These are phyloP conservation scores for Ctena decussata DNA, from an alignment of 2,888 invertebrate genomes.

Conservation along the genomic window DNA sequence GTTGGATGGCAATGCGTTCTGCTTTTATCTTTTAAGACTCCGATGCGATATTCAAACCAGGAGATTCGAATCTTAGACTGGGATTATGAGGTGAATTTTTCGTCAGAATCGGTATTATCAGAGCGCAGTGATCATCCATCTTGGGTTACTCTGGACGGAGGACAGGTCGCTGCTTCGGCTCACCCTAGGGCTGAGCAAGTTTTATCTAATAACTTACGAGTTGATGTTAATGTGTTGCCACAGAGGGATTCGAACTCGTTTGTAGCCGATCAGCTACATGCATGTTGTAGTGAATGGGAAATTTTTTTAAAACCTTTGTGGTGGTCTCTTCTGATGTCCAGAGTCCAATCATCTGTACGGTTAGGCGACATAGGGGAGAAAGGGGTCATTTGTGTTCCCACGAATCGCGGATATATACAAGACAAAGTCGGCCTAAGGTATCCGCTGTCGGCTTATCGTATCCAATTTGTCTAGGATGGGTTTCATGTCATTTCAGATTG, in stretches of 20 bases:
- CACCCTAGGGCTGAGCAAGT: no score
- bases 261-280: slow-evolving; percentile 26
- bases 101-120: no score
- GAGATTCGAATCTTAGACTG: no score
- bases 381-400: neutral
- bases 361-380: slow-evolving; percentile 9
- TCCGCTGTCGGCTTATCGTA: neutral
- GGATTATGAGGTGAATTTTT: no score
- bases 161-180: no score
- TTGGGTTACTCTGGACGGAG: no score
- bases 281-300: slow-evolving; percentile 26
- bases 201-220: no score
- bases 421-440: slow-evolving; percentile 19
- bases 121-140: no score
- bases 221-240: neutral
- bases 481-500: neutral
- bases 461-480: neutral
- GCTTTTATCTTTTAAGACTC: no score
- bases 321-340: slow-evolving; percentile 43
- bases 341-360: neutral
- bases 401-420: slow-evolving; percentile 15
- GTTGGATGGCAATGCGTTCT: no score
- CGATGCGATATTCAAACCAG: no score
- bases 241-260: slow-evolving; percentile 39
- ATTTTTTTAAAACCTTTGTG: slow-evolving; percentile 31